A percentile compares a stretch with the other conserved stretches of the same genome.
Conservation (phyloP, 37 sponge, comb jelly and placozoan species). For the Tethya wilhelma region DNA sequence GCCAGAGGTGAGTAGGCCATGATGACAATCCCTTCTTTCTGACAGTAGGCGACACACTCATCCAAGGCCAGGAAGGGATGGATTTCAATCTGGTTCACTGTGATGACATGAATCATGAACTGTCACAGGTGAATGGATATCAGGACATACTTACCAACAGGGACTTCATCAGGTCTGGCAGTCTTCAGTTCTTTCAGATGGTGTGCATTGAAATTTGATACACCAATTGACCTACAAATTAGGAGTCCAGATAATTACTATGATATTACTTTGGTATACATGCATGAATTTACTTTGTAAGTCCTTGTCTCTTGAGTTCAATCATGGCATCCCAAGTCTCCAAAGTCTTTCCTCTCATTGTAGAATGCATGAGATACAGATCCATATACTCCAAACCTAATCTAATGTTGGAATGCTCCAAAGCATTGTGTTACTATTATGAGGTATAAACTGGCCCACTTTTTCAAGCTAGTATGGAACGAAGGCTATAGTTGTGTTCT, state of each 20-base stretch:
- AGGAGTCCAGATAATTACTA: no score
- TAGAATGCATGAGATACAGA: conserved; percentile 83
- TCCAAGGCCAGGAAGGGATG: conserved; percentile 70
- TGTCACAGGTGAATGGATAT: no score
- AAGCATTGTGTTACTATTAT: no score
- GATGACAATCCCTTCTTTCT: conserved; percentile 66
- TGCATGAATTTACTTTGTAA: conserved; percentile 22
- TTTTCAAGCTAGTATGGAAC: no score
- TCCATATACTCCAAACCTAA: conserved; percentile 80
- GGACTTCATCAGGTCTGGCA: conserved; percentile 68
- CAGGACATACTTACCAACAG: conserved; percentile 67
- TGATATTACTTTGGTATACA: no score
- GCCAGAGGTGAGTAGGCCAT: conserved; percentile 85
- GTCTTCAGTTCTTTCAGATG: conserved; percentile 75
- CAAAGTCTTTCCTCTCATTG: conserved; percentile 70
- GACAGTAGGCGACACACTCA: conserved; percentile 70
- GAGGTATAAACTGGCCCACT: no score
- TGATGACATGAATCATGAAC: no score
- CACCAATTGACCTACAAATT: conserved; percentile 90
- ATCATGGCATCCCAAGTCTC: conserved; percentile 84
- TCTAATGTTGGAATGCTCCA: no score
- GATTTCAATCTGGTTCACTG: conserved; percentile 87
- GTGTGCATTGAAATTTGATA: conserved; percentile 78
- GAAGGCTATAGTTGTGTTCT: conserved; percentile 40
- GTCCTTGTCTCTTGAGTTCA: conserved; percentile 69